Evolutionary conservation across 2,113 vertebrate species (phyloP).

Genomic region (Nothobranchius kuhntae): DNA sequence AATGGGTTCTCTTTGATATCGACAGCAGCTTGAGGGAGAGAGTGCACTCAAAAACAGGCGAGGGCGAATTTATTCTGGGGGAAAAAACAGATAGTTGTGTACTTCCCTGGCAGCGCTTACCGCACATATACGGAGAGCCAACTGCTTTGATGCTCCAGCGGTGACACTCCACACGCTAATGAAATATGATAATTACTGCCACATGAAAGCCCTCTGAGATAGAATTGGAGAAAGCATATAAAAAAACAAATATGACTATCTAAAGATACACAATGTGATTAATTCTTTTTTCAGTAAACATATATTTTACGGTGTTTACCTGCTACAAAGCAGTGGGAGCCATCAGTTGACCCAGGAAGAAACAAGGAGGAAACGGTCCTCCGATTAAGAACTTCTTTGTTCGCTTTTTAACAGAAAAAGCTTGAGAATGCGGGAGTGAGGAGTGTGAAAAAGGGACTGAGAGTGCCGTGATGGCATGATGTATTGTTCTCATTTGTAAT

Average conservation of each 20-base stretch:
- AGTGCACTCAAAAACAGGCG: constrained; percentile 85
- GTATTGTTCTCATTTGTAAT: too few relatives aligned
- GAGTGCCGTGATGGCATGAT: constrained; percentile 12
- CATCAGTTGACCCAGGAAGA: constrained; percentile 72
- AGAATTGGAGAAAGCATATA: constrained; percentile 62
- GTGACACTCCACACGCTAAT: constrained; percentile 79
- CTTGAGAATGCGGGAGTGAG: constrained; percentile 33
- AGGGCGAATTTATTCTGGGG: constrained; percentile 78
- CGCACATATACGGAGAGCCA: constrained; percentile 71
- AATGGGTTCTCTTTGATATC: constrained; percentile 84
- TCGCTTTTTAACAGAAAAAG: constrained; percentile 39
- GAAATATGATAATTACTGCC: constrained; percentile 83
- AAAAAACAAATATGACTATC: constrained; percentile 82
- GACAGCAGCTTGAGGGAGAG: constrained; percentile 82
- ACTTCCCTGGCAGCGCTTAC: constrained; percentile 71
- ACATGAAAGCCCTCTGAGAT: constrained; percentile 76
- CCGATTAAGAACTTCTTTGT: constrained; percentile 69
- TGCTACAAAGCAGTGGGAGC: constrained; percentile 65
- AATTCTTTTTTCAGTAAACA: constrained; percentile 78
- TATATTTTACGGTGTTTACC: constrained; percentile 71
- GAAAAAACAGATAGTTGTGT: constrained; percentile 77
- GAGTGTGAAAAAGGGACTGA: constrained; percentile 11
- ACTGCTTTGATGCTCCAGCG: constrained; percentile 80
- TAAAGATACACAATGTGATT: constrained; percentile 74
- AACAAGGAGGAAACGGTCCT: constrained; percentile 58